Percentiles rank a stretch among this genome's conserved stretches.
Evolutionary conservation across 1,140 invertebrate species (phyloP).

Genomic region (Nasonia giraulti): DNA sequence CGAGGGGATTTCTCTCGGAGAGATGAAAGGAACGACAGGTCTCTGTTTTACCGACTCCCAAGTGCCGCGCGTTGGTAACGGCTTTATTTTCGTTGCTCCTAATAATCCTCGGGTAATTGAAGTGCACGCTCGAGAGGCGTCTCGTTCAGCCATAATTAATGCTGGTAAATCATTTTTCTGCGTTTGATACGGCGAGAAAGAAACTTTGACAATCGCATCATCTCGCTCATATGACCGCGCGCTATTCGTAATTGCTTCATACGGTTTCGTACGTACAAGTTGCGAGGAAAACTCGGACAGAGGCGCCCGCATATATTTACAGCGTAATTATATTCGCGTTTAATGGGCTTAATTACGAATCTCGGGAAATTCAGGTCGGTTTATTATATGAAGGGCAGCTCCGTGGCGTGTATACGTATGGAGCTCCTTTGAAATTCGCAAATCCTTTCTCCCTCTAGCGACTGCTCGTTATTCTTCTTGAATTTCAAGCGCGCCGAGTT

Average conservation of each 20-base stretch:
- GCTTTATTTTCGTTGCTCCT: background rate
- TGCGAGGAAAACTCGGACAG: too few relatives aligned
- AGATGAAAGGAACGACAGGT: conserved; percentile 6
- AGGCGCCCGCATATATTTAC: background rate
- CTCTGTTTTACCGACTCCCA: conserved; percentile 14
- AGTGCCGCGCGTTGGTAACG: background rate
- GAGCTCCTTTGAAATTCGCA: too few relatives aligned
- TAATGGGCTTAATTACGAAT: conserved; percentile 1
- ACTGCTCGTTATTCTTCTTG: too few relatives aligned
- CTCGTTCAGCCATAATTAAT: background rate
- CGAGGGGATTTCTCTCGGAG: background rate
- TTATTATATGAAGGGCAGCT: background rate
- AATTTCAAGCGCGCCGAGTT: too few relatives aligned
- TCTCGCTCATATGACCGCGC: background rate
- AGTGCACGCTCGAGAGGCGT: background rate
- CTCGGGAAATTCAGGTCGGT: background rate
- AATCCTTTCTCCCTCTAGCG: too few relatives aligned
- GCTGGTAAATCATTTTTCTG: background rate
- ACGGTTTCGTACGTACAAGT: too few relatives aligned
- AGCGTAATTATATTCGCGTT: background rate
- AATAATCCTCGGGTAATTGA: background rate
- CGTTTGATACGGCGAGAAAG: background rate
- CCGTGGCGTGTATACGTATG: background rate
- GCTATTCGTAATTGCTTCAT: background rate
- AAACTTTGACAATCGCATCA: background rate